Evolutionary conservation across 2,113 vertebrate species (phyloP), one percentile per base, ranked within the genome.

Genomic region (Anguilla rostrata): DNA sequence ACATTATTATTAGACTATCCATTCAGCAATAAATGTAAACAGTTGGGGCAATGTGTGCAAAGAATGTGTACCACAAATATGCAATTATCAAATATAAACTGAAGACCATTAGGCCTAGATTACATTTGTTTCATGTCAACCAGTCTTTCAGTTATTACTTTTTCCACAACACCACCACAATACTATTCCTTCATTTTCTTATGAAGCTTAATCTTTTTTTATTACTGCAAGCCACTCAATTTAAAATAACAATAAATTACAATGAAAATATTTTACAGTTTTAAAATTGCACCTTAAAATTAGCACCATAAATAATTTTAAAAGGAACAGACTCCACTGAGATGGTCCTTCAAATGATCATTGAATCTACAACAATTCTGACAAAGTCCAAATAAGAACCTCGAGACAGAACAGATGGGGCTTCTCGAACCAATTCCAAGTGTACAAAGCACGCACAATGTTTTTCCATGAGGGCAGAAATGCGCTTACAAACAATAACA

Each of bases 201-300:
- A 66, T 22, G 60, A 22, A 66, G 18, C 22, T 66, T 20, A 78
- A 14, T 15, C 39, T 78, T 29, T 39, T 78, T 78, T 39, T n/a
- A 66, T 39, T 78, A 78, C n/a, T 39, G n/a, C 75, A 1, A 39
- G 8, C 20, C 20, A 40, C 39, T 20, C 9, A 41, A 18, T 80
- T 80, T 80, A 80, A 80, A 80, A 80, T 2, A 20, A 39, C 78
- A 80, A 80, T 80, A 80, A 80, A 80, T 80, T 80, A 80, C 39
- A 2, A 80, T 8, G 11, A 26, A 80, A 80, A 80, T 80, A 80
- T 41, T 40, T 80, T 40, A 80, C 78, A 40, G 16, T 80, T 80
- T 80, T 40, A 80, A 80, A 18, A 80, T 14, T 20, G 39, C 39
- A 41, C 39, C 40, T 20, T 40, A 80, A 80, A 80, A 80, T 80